phyloP scores from a whole-genome alignment of 1,140 invertebrate genomes.

The Sycobia sp. region DNA sequence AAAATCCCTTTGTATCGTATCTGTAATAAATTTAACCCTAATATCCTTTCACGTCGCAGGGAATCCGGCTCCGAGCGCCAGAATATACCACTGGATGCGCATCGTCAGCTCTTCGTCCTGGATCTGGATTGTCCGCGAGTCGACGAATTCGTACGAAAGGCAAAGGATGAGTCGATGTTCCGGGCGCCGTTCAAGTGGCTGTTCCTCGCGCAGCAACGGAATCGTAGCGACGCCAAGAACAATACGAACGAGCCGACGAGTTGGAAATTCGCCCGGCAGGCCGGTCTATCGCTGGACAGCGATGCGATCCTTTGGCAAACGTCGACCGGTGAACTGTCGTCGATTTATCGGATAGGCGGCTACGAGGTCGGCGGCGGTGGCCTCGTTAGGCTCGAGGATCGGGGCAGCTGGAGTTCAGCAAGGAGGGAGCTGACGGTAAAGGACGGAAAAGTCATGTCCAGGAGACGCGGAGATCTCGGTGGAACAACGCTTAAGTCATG shows the following conservation, averaged over 20 bases:
- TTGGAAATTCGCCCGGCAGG: constrained; percentile 26
- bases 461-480: constrained; percentile 41
- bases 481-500: constrained; percentile 43
- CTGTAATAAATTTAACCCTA: too few relatives aligned
- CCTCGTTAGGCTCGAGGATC: constrained; percentile 28
- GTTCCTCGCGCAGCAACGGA: constrained; percentile 34
- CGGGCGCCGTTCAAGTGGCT: constrained; percentile 48
- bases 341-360: background rate
- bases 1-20: too few relatives aligned
- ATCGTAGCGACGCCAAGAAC: background rate
- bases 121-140: constrained; percentile 8
- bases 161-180: constrained; percentile 42
- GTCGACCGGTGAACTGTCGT: background rate
- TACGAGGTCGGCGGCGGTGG: constrained; percentile 1
- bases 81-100: background rate
- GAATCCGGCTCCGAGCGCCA: background rate
- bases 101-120: constrained; percentile 4
- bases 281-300: constrained; percentile 44
- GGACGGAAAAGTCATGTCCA: constrained; percentile 33
- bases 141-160: constrained; percentile 27
- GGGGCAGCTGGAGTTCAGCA: constrained; percentile 40
- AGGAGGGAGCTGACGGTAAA: constrained; percentile 4
- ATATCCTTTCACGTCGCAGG: too few relatives aligned
- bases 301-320: constrained; percentile 35
- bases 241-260: constrained; percentile 9